phyloP scores from a whole-genome alignment of 2,113 vertebrate species.

The Mus pahari region DNA sequence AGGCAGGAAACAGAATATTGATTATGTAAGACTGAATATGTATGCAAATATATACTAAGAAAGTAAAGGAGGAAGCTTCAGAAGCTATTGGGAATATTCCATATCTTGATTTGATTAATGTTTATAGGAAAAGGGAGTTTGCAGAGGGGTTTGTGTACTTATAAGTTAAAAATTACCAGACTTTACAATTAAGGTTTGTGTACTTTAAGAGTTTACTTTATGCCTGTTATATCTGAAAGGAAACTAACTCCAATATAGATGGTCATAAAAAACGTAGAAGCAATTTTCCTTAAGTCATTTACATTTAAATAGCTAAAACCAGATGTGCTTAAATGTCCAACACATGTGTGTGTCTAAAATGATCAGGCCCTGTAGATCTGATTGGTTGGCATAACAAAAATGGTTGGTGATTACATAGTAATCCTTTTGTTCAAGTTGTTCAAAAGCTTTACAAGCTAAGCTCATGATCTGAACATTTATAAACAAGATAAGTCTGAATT shows the following conservation, averaged over 20 bases:
- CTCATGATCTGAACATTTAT: slow-evolving; percentile 35
- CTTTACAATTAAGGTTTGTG: slow-evolving; percentile 45
- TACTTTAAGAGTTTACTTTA: slow-evolving; percentile 48
- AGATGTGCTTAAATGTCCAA: slow-evolving; percentile 73
- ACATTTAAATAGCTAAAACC: slow-evolving; percentile 70
- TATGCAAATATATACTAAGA: neutral
- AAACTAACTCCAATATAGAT: slow-evolving; percentile 58
- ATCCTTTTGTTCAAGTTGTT: slow-evolving; percentile 65
- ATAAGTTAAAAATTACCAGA: slow-evolving; percentile 52
- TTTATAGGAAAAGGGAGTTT: slow-evolving; percentile 33
- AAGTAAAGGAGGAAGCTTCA: slow-evolving; percentile 4
- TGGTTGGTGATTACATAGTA: slow-evolving; percentile 57
- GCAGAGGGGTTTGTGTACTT: neutral
- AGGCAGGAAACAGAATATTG: slow-evolving; percentile 3
- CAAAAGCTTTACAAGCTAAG: slow-evolving; percentile 61
- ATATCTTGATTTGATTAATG: slow-evolving; percentile 17
- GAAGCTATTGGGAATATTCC: neutral
- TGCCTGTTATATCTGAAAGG: slow-evolving; percentile 57
- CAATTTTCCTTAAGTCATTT: slow-evolving; percentile 68
- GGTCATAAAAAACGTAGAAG: slow-evolving; percentile 67
- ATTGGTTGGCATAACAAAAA: slow-evolving; percentile 65
- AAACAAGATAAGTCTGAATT: slow-evolving; percentile 49
- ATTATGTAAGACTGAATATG: neutral
- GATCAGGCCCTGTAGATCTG: slow-evolving; percentile 40
- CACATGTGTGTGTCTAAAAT: slow-evolving; percentile 67